These are phyloP conservation scores for Chunga burmeisteri DNA, from an alignment of 2,113 vertebrate genomes.

Conservation along the genomic window DNA sequence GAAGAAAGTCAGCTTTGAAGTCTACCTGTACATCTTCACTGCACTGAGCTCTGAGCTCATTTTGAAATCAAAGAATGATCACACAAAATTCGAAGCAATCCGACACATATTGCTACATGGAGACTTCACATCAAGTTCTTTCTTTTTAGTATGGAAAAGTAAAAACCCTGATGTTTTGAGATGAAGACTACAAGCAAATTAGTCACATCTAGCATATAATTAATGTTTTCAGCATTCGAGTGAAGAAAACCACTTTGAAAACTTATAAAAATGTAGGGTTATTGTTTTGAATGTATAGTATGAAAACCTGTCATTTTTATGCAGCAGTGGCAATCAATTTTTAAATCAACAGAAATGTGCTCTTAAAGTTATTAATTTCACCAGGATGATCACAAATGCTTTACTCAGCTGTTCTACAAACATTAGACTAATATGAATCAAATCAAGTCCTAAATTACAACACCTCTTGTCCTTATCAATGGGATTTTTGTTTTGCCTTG, in stretches of 20 bases:
- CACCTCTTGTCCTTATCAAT: rapidly evolving
- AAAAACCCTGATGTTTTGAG: constrained; percentile 61
- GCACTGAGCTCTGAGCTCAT: constrained; percentile 53
- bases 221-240: constrained; percentile 13
- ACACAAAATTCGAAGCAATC: constrained; percentile 61
- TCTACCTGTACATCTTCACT: constrained; percentile 39
- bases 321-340: neutral
- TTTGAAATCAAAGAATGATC: constrained; percentile 70
- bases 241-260: constrained; percentile 43
- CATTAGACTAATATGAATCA: neutral
- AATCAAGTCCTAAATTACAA: neutral
- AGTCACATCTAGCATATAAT: constrained; percentile 57
- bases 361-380: constrained; percentile 29
- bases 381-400: neutral
- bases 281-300: neutral
- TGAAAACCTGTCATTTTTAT: constrained; percentile 37
- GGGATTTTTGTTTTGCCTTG: neutral
- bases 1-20: constrained; percentile 69
- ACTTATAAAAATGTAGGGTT: constrained; percentile 4
- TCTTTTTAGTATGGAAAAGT: constrained; percentile 38
- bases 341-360: constrained; percentile 10
- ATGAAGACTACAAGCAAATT: constrained; percentile 61
- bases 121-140: constrained; percentile 67
- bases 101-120: constrained; percentile 48
- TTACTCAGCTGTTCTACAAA: neutral